Evolutionary conservation across 2,113 vertebrate species (phyloP).

Genomic region (Mirounga angustirostris): DNA sequence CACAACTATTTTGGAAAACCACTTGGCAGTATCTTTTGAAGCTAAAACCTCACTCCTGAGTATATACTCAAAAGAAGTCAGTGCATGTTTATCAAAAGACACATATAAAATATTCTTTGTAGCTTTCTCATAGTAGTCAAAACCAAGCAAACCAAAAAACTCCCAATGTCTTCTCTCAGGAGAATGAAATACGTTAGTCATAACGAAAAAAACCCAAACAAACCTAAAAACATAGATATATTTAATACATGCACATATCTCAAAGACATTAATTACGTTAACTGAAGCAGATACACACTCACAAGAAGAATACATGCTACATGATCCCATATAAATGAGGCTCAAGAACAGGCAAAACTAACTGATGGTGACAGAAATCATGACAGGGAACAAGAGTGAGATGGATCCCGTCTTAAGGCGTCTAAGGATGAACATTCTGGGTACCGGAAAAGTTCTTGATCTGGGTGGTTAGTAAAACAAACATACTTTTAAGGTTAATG

Average conservation of each 20-base stretch:
- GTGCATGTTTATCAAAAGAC: not conserved
- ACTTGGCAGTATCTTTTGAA: not conserved
- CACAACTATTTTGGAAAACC: not conserved
- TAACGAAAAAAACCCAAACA: not conserved
- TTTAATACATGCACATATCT: not conserved
- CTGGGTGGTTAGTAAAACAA: not conserved
- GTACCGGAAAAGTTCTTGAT: not conserved
- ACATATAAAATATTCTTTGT: not conserved
- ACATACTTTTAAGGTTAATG: not conserved
- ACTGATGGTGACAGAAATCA: not conserved
- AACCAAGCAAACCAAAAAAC: constrained; percentile 25
- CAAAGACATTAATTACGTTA: not conserved
- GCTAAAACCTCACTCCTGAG: not conserved
- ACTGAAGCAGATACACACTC: not conserved
- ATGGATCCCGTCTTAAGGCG: not conserved
- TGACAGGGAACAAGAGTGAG: not conserved
- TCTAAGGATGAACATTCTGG: not conserved
- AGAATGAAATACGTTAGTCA: not conserved
- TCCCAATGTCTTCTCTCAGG: not conserved
- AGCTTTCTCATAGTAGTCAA: not conserved
- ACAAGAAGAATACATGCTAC: not conserved
- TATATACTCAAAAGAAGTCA: not conserved
- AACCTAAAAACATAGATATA: not conserved
- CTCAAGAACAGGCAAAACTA: constrained; percentile 31
- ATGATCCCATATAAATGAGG: not conserved